Conservation (phyloP, 2,113 vertebrate genomes). For the Illadopsis cleaveri region DNA sequence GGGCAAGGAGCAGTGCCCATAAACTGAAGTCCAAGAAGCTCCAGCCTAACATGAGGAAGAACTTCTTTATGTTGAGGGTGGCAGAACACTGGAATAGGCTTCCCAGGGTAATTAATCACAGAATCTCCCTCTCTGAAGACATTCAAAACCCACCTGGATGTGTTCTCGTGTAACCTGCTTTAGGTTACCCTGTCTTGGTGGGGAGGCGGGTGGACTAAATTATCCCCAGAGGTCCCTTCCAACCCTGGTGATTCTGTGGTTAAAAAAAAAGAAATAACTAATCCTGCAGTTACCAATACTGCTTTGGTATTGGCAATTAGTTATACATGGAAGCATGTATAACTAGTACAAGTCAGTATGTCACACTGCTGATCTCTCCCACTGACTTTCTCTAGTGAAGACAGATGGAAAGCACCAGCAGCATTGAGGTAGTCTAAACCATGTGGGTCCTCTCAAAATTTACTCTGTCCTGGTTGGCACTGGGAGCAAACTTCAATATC, state of each 20-base stretch:
- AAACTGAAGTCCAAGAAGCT: background rate
- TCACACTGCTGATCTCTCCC: background rate
- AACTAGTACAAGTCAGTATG: background rate
- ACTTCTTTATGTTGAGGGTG: background rate
- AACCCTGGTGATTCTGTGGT: background rate
- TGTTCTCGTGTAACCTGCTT: background rate
- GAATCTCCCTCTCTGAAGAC: background rate
- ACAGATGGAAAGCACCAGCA: background rate
- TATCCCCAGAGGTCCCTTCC: background rate
- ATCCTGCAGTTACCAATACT: background rate
- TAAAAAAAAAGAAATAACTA: background rate
- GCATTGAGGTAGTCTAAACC: background rate
- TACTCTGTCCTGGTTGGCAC: background rate
- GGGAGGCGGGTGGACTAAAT: background rate
- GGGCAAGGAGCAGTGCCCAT: background rate
- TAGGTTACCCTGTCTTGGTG: background rate
- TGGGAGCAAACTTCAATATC: background rate
- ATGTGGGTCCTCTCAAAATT: background rate
- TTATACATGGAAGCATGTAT: background rate
- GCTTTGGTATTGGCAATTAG: background rate
- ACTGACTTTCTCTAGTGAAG: background rate
- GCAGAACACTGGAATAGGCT: background rate
- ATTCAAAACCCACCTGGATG: background rate
- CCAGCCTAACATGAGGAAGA: background rate
- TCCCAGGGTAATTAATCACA: background rate